Conservation (phyloP, 2,113 vertebrate genomes). For the Ciconia boyciana region DNA sequence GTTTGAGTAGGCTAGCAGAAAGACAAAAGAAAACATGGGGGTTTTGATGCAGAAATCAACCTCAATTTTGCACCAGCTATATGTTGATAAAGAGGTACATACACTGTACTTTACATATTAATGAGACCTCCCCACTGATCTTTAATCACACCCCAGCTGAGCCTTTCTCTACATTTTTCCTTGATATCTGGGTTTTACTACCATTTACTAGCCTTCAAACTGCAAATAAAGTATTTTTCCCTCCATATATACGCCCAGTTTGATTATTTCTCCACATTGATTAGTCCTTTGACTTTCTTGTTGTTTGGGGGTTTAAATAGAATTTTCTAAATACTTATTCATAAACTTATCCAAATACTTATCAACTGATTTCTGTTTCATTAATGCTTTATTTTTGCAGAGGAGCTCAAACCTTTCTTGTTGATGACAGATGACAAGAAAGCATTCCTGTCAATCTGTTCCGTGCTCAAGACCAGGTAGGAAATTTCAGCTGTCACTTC, state of each 20-base stretch:
- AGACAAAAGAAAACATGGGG: not conserved
- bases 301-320: not conserved
- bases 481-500: not conserved
- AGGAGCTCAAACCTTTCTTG: not conserved
- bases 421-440: not conserved
- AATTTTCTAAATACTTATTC: not conserved
- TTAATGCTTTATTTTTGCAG: not conserved
- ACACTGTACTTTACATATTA: not conserved
- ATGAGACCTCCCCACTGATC: not conserved
- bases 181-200: not conserved
- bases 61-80: not conserved
- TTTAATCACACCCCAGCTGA: not conserved
- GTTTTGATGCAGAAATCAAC: not conserved
- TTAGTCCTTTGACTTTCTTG: not conserved
- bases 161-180: not conserved
- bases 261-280: not conserved
- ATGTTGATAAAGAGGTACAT: not conserved
- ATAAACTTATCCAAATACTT: not conserved
- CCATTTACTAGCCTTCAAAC: not conserved
- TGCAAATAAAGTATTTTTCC: not conserved
- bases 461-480: not conserved
- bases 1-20: not conserved
- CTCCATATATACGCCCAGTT: not conserved
- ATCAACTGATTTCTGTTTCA: not conserved
- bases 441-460: not conserved